Base-by-base conservation (phyloP, 2,888 invertebrate species). In the Gymnocheta viridis region DNA sequence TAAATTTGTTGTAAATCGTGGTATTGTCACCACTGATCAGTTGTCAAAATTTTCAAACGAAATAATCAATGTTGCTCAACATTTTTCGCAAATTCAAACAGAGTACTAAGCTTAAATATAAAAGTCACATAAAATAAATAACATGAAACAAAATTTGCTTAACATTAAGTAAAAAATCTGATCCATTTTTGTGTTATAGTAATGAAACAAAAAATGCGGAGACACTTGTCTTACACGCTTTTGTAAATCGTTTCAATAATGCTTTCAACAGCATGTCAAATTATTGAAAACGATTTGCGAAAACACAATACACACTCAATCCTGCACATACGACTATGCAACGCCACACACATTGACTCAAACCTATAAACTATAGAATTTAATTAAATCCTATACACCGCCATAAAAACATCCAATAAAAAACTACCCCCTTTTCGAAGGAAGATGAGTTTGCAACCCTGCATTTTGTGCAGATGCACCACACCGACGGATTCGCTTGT, bases 211-310 rank as follows among this genome's bases (percentile, higher is more conserved):
- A 24, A 56, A 27, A 9, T 10, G 19, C 7, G 38, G 78, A 72
- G 47, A 27, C 79, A 72, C 79, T 80, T 73, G 72, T 73, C 56
- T 49, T 41, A 44, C 38, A 72, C 17, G 44, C 44, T 56, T 47
- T 64, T 67, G 4, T 5, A 56, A 66, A 56, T 27, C 35, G 56
- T 66, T 79, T 56, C 49, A 64, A 56, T 70, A 80, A 54, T 29
- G 44, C 76, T 80, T 76, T 80, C 79, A 83, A 80, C 67, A 76
- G 49, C 76, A 77, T 77, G 56, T 81, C 80, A 83, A 58, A 67
- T 73, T 54, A 51, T 72, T 9, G 62, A 73, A 77, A 54, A 24
- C 54, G 66, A 72, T 76, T 58, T 70, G 62, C 32, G 72, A 73
- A 72, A 62, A 44, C 38, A 49, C 49, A 79, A 51, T 44, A 12